Base-by-base conservation (phyloP, 2,797 vertebrate genomes). In the Myotis pilosus region DNA sequence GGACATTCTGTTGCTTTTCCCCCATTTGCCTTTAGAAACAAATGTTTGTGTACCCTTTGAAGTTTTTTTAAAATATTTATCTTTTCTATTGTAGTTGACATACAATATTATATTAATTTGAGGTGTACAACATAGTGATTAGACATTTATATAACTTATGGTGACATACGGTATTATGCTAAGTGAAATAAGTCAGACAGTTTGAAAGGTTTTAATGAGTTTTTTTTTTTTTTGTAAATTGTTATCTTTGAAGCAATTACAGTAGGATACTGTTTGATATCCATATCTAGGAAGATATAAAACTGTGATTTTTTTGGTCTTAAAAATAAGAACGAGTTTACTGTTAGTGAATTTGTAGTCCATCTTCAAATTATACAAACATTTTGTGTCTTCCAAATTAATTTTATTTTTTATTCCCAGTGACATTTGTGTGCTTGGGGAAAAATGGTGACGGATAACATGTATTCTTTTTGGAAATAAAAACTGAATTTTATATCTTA, bases 341-440 rank as follows among this genome's bases (percentile, higher is more conserved):
- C 33, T 93, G 22, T 68, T 90, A 78, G n/a, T 62, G 9, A 87
- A 93, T 94, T 68, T 84, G 19, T 92, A 57, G 57, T 96, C 44
- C 36, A 55, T 74, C 41, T 88, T 55, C 64, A 96, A 86, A 90
- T 84, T 95, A 64, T 60, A 23, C 33, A 93, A 62, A 62, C 28
- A 64, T 88, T 94, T 85, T 87, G 19, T 96, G 33, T 72, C 53
- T 96, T 94, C 94, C 79, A 62, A 68, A 62, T 64, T 93, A 80
- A 94, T 94, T 94, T 94, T 85, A 25, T 94, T 94, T 96, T 84
- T 13, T 92, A 49, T 95, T 94, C 8, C 28, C 11, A 82, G 28
- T 86, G 55, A 87, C 3, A 92, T 11, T 94, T 94, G 25, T 68
- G 2, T 96, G 30, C 74, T 91, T 84, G 38, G 86, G 28, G 41